Evolutionary conservation across 2,888 invertebrate species (phyloP).

Genomic region (Philhelius pedissequus): DNA sequence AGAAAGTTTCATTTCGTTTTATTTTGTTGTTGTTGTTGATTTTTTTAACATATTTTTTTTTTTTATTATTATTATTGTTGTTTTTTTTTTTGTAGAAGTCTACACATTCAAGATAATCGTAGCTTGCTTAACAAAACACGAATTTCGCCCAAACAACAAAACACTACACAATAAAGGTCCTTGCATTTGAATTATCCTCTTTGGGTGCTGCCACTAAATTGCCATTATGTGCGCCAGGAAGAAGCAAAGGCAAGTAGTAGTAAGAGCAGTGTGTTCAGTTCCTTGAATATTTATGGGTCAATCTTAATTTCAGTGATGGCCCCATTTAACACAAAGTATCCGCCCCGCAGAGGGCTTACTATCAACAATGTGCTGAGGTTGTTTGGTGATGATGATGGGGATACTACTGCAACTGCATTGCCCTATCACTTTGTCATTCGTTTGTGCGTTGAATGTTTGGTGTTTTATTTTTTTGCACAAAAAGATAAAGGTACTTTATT

Average conservation of each 20-base stretch:
- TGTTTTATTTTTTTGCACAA: neutral
- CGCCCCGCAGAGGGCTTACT: constrained; percentile 34
- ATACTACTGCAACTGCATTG: constrained; percentile 48
- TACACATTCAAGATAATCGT: neutral
- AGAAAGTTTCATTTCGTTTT: constrained; percentile 2
- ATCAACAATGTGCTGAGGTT: constrained; percentile 20
- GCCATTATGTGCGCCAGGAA: constrained; percentile 6
- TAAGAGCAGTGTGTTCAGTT: neutral
- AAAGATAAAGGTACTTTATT: neutral
- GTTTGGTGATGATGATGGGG: neutral
- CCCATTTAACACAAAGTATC: constrained; percentile 62
- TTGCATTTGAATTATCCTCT: constrained; percentile 24
- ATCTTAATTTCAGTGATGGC: constrained; percentile 65
- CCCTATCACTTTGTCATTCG: constrained; percentile 52
- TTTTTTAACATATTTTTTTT: neutral
- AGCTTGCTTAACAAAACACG: constrained; percentile 41
- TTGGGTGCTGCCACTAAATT: constrained; percentile 25
- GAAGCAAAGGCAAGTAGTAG: neutral
- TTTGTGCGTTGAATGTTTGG: neutral
- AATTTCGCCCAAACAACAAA: constrained; percentile 6
- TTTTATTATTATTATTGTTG: neutral
- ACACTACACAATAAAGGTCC: neutral
- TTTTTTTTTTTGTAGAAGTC: neutral
- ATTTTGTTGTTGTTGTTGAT: neutral
- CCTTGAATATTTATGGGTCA: constrained; percentile 64